Percentiles rank a stretch among this genome's conserved stretches.
Conservation (phyloP, 2,888 invertebrate species). For the Craniophora ligustri region DNA sequence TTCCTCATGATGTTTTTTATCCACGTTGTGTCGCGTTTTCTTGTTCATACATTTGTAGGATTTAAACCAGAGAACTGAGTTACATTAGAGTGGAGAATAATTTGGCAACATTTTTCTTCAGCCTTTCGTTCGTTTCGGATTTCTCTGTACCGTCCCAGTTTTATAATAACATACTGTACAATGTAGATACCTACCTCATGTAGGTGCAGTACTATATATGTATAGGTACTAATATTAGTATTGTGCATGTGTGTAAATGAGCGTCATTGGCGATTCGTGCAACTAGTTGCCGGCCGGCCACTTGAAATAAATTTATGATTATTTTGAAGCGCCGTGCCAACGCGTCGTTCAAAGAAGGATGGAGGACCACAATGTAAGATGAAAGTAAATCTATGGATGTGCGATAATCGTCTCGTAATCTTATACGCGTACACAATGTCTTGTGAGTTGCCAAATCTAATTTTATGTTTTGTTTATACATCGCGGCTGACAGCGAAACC, state of each 20-base stretch:
- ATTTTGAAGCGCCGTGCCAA: conserved; percentile 78
- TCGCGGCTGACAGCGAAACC: conserved; percentile 6
- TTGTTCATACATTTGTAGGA: no score
- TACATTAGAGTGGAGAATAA: no score
- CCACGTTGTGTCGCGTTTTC: no score
- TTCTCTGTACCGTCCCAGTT: no score
- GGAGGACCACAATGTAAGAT: conserved; percentile 49
- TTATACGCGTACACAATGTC: conserved; percentile 22
- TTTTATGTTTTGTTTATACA: conserved; percentile 29
- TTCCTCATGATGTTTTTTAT: no score
- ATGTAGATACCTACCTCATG: no score
- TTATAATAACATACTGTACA: no score
- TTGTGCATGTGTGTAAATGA: conserved; percentile 52
- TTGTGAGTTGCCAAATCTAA: conserved; percentile 34
- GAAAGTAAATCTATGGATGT: conserved; percentile 44
- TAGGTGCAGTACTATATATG: no score
- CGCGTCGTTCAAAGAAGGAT: conserved; percentile 72
- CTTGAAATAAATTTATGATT: conserved; percentile 81
- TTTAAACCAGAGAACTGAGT: no score
- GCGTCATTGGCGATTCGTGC: conserved; percentile 63
- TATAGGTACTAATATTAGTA: conserved; percentile 20
- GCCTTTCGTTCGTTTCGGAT: no score
- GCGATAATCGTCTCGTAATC: conserved; percentile 38
- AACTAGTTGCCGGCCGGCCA: conserved; percentile 61
- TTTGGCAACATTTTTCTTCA: no score